phyloP scores from a whole-genome alignment of 2,888 invertebrate genomes.

The Amiota minor region DNA sequence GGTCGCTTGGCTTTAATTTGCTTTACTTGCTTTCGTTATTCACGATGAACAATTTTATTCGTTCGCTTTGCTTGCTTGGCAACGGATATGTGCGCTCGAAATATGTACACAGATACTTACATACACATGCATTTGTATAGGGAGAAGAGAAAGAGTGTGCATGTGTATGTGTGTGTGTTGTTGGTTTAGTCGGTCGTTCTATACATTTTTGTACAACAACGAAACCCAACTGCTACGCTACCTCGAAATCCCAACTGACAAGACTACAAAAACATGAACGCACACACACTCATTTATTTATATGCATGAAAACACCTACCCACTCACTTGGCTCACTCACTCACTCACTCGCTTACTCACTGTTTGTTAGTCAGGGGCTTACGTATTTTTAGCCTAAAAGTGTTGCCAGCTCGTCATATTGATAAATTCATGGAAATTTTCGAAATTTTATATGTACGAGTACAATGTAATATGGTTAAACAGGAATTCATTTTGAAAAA shows the following conservation, averaged over 20 bases:
- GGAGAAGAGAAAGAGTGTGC: background rate
- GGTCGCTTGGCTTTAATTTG: background rate
- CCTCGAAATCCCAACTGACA: conserved; percentile 70
- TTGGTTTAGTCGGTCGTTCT: conserved; percentile 6
- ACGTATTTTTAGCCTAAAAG: conserved; percentile 54
- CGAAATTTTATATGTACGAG: too few species aligned
- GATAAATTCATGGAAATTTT: background rate
- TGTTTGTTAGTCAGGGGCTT: conserved; percentile 21
- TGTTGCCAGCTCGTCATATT: conserved; percentile 49
- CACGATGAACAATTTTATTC: too few species aligned
- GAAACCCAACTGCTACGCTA: conserved; percentile 49
- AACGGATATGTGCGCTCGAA: conserved; percentile 16
- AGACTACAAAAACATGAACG: conserved; percentile 52
- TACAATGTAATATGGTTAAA: too few species aligned
- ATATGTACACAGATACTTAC: background rate
- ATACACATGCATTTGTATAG: background rate
- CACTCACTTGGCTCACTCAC: conserved; percentile 13
- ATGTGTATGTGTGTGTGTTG: conserved; percentile 14
- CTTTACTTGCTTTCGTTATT: too few species aligned
- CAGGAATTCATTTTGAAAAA: too few species aligned
- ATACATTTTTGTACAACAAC: conserved; percentile 17
- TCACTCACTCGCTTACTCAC: conserved; percentile 12
- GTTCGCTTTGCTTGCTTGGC: conserved; percentile 16
- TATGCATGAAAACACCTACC: conserved; percentile 38
- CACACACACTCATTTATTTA: conserved; percentile 37